Evolutionary conservation across 2,888 invertebrate genomes (phyloP), one percentile per base, ranked within the genome.

Genomic region (Aromia moschata): DNA sequence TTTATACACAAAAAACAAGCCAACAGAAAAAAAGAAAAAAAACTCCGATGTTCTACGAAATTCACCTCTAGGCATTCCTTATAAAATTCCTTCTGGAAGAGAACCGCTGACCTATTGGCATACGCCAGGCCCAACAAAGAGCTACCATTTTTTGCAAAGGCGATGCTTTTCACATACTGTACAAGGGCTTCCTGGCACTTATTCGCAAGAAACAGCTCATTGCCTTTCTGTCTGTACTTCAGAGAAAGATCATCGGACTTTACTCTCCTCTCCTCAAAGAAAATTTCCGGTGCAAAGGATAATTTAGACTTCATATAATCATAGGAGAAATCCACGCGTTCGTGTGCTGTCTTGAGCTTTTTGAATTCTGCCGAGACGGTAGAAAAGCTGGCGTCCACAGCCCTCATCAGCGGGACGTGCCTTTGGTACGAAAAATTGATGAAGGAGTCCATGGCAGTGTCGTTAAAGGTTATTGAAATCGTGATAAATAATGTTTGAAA

Each of bases 71-170:
- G 69, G 71, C 90, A 89, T 73, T 89, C 87, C 15, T 83, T 75
- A 74, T 86, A 89, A 43, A 87, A 84, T 60, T 85, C 81, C 70
- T 89, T 81, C 64, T 85, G 84, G 66, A 85, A 86, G 47, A 91
- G 83, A 4, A 89, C 86, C 18, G 91, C 92, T 36, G 93, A 91
- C 70, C 93, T 85, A 76, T 93, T 93, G 0, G 89, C 88, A 74
- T 89, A 85, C 0, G 89, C 89, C 40, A 90, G 77, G 10, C 84
- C 80, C 62, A 89, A 83, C 70, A 85, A 84, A 63, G 86, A 84
- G 11, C 88, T 85, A 37, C 80, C 75, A 4, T 65, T 64, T 46
- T 86, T 85, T 4, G 91, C 88, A 78, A 83, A 83, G 10, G 87
- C 84, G 66, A 91, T 81, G 63, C 89, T 85, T 74, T 85, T 81